Evolutionary conservation across 1,140 invertebrate species (phyloP).

Genomic region (Diorhabda elongata): DNA sequence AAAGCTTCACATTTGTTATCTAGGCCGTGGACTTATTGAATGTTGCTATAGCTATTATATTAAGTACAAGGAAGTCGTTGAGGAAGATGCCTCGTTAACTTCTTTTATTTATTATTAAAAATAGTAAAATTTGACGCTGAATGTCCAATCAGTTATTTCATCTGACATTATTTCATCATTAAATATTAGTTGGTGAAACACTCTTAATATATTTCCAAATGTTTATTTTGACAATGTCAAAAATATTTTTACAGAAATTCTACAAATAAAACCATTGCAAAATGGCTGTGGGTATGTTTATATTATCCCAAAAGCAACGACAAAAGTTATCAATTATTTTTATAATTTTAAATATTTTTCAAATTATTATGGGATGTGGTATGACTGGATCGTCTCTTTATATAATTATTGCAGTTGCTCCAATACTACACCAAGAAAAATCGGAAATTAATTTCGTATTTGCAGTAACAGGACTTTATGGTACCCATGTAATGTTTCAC

Average conservation of each 20-base stretch:
- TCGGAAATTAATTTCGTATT: conserved; percentile 44
- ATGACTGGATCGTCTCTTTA: conserved; percentile 38
- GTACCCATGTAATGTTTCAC: conserved; percentile 38
- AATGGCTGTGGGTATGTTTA: conserved; percentile 22
- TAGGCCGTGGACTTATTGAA: no score
- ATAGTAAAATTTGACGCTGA: no score
- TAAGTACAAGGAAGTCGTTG: no score
- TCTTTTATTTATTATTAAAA: no score
- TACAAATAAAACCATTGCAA: conserved; percentile 4
- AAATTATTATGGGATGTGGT: conserved; percentile 34
- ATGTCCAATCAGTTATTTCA: no score
- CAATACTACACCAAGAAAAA: conserved; percentile 40
- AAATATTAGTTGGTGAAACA: no score
- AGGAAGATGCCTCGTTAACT: no score
- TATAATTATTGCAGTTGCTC: conserved; percentile 34
- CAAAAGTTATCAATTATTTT: conserved; percentile 24
- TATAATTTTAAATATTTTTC: conserved; percentile 31
- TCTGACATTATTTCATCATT: no score
- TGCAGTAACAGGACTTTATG: conserved; percentile 40
- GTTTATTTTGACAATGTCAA: conserved; percentile 15
- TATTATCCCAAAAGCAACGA: conserved; percentile 24
- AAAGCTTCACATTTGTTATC: no score
- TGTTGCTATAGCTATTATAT: no score
- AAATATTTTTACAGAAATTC: conserved; percentile 10
- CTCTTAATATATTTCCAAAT: no score